Conservation (phyloP, 2,113 vertebrate genomes). For the Vireo altiloquus region DNA sequence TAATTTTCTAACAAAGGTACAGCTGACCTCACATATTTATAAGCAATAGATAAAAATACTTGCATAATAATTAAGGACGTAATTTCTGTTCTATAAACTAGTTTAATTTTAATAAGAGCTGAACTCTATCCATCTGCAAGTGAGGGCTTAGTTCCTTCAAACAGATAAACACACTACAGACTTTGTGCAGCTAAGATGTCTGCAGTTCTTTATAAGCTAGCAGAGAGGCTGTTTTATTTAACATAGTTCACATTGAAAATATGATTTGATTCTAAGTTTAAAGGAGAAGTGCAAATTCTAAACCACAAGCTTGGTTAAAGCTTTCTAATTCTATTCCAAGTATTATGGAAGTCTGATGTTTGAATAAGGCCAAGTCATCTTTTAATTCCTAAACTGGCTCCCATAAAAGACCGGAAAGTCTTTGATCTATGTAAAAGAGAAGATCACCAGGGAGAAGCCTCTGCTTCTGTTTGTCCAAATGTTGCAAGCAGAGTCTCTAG, state of each 20-base stretch:
- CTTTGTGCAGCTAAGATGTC: not conserved
- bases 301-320: not conserved
- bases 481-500: conserved; percentile 26
- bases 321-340: conserved; percentile 50
- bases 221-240: not conserved
- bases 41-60: not conserved
- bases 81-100: not conserved
- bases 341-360: conserved; percentile 43
- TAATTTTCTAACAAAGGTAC: not conserved
- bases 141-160: not conserved
- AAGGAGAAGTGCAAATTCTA: conserved; percentile 41
- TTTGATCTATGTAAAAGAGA: conserved; percentile 52
- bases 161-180: not conserved
- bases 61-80: not conserved
- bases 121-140: not conserved
- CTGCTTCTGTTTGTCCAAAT: conserved; percentile 56
- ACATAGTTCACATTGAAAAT: not conserved
- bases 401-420: conserved; percentile 40
- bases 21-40: not conserved
- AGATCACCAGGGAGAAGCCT: conserved; percentile 45
- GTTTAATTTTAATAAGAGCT: not conserved
- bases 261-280: conserved; percentile 12
- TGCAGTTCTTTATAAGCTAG: not conserved
- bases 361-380: conserved; percentile 36
- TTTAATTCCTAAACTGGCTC: conserved; percentile 45